Conservation (phyloP, 2,797 vertebrate genomes). For the Leuciscus waleckii region DNA sequence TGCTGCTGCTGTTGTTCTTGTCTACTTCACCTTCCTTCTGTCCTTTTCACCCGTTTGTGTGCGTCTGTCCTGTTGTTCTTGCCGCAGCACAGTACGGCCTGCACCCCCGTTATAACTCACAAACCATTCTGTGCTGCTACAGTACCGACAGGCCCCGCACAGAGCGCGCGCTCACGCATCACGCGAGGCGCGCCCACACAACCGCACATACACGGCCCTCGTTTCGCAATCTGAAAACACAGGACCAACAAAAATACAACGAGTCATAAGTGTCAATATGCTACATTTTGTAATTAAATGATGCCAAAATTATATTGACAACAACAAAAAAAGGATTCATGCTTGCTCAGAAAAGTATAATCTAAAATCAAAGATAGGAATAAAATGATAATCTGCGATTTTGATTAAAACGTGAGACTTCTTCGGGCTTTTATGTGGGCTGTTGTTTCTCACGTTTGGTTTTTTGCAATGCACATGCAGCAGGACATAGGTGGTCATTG, state of each 20-base stretch:
- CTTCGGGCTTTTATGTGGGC: neutral
- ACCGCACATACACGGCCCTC: conserved; percentile 25
- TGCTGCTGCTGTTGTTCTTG: conserved; percentile 27
- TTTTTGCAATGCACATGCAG: conserved; percentile 3
- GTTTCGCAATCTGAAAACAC: conserved; percentile 40
- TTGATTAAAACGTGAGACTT: neutral
- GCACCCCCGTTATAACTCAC: conserved; percentile 95
- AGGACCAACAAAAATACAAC: conserved; percentile 15
- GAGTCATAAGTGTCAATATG: neutral
- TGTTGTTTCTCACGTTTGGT: neutral
- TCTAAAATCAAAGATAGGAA: neutral
- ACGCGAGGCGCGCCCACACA: conserved; percentile 32
- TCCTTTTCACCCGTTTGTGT: conserved; percentile 23
- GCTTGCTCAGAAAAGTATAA: neutral
- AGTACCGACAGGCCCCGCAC: conserved; percentile 83
- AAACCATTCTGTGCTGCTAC: conserved; percentile 99
- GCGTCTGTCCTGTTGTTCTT: conserved; percentile 86
- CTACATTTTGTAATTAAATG: neutral
- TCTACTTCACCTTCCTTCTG: conserved; percentile 43
- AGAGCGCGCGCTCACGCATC: conserved; percentile 17
- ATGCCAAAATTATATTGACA: neutral
- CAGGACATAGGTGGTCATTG: neutral
- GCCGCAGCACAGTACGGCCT: conserved; percentile 99
- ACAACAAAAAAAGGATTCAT: neutral
- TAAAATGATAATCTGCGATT: neutral